Conservation (phyloP, 1,140 invertebrate species). For the Procambarus virginalis region DNA sequence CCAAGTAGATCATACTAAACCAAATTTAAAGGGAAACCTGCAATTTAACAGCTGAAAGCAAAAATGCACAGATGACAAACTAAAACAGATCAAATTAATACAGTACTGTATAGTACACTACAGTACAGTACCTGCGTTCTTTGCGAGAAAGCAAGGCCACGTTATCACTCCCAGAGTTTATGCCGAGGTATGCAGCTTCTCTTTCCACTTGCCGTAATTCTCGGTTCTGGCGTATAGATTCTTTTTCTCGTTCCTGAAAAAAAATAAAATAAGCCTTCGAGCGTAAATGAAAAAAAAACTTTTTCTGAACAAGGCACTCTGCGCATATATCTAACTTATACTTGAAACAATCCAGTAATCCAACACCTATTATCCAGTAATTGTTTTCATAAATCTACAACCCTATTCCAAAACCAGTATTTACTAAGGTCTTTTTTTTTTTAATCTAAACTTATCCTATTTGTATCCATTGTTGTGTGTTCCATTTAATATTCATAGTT, state of each 20-base stretch:
- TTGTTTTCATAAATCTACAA: too few species aligned
- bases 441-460: too few species aligned
- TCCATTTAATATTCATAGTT: too few species aligned
- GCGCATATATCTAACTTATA: too few species aligned
- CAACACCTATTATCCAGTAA: too few species aligned
- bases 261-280: not conserved
- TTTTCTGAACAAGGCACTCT: too few species aligned
- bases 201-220: conserved; percentile 56
- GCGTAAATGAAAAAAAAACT: too few species aligned
- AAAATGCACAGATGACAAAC: not conserved
- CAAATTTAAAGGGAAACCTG: not conserved
- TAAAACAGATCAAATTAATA: too few species aligned
- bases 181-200: conserved; percentile 59
- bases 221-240: conserved; percentile 33
- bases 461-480: too few species aligned
- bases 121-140: conserved; percentile 38
- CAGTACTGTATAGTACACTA: not conserved
- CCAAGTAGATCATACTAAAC: not conserved
- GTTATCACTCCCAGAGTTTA: conserved; percentile 55
- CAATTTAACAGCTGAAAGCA: not conserved
- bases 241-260: conserved; percentile 49
- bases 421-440: too few species aligned
- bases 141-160: conserved; percentile 59
- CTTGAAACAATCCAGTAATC: too few species aligned
- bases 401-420: too few species aligned